These are phyloP conservation scores for Dasysyrphus tricinctus DNA, from an alignment of 2,888 invertebrate species.

Conservation along the genomic window DNA sequence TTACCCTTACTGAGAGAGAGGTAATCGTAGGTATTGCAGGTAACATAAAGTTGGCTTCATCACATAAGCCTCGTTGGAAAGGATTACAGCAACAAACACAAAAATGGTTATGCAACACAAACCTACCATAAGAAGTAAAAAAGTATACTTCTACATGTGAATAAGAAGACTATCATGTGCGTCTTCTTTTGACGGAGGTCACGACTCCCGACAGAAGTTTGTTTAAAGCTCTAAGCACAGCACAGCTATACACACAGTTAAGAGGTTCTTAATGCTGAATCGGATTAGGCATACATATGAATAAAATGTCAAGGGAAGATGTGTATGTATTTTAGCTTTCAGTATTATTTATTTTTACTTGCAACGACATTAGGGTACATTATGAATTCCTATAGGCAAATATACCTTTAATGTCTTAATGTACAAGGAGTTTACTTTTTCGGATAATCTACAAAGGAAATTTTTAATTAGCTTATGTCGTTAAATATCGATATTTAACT, in stretches of 20 bases:
- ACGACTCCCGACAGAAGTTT: slow-evolving; percentile 32
- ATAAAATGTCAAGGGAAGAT: slow-evolving; percentile 16
- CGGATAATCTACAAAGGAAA: too few relatives aligned
- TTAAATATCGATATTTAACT: too few relatives aligned
- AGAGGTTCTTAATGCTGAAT: slow-evolving; percentile 22
- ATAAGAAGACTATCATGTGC: slow-evolving; percentile 27
- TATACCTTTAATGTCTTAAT: too few relatives aligned
- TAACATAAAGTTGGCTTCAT: slow-evolving; percentile 38
- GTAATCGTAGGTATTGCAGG: neutral
- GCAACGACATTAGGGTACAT: neutral
- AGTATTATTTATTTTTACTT: slow-evolving; percentile 5
- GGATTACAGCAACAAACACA: slow-evolving; percentile 48
- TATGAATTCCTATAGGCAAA: too few relatives aligned
- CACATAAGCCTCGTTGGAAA: slow-evolving; percentile 41
- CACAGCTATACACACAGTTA: neutral
- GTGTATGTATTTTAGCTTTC: neutral
- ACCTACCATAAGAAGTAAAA: neutral
- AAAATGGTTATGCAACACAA: slow-evolving; percentile 8
- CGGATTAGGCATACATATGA: slow-evolving; percentile 14
- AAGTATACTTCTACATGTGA: neutral
- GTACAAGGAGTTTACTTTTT: too few relatives aligned
- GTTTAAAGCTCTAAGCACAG: slow-evolving; percentile 19
- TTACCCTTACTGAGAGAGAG: neutral
- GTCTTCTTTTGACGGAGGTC: slow-evolving; percentile 31
- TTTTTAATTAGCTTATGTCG: too few relatives aligned